Percentiles rank a stretch among this genome's conserved stretches.
phyloP scores from a whole-genome alignment of 2,888 invertebrate genomes.

The Tupiocoris notatus region DNA sequence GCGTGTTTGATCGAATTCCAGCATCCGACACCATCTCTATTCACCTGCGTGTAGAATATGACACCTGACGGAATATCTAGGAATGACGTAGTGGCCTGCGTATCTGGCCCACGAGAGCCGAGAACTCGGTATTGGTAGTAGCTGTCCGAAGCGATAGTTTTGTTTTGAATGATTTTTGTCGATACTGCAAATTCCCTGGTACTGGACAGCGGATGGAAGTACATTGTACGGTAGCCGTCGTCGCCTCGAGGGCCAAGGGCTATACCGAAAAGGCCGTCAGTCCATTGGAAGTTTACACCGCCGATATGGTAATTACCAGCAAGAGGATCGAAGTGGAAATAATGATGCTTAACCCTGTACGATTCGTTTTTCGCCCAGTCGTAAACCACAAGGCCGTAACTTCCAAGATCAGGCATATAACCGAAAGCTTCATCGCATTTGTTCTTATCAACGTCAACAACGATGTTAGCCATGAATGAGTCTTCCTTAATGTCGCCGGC shows the following conservation, averaged over 20 bases:
- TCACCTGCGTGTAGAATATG: slow-evolving; percentile 76
- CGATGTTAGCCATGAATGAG: slow-evolving; percentile 78
- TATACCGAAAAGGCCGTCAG: slow-evolving; percentile 76
- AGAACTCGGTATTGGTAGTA: slow-evolving; percentile 73
- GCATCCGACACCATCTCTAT: slow-evolving; percentile 72
- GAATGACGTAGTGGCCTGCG: slow-evolving; percentile 73
- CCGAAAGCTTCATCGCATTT: slow-evolving; percentile 73
- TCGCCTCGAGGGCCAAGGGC: slow-evolving; percentile 62
- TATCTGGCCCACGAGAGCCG: slow-evolving; percentile 68
- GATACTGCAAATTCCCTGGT: slow-evolving; percentile 76
- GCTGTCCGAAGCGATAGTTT: slow-evolving; percentile 66
- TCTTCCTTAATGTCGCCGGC: slow-evolving; percentile 67
- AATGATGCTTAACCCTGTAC: slow-evolving; percentile 75
- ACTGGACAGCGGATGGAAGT: slow-evolving; percentile 80
- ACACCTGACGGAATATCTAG: slow-evolving; percentile 68
- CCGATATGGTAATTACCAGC: slow-evolving; percentile 73
- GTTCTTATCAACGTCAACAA: slow-evolving; percentile 68
- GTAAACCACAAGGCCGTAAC: slow-evolving; percentile 74
- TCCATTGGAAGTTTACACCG: slow-evolving; percentile 77
- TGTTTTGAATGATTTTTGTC: slow-evolving; percentile 69
- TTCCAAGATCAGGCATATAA: slow-evolving; percentile 70
- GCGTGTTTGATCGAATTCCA: slow-evolving; percentile 65
- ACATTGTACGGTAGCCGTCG: slow-evolving; percentile 61
- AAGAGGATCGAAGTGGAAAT: slow-evolving; percentile 70
- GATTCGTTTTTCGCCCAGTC: slow-evolving; percentile 70